Conservation (phyloP, 2,888 invertebrate species). For the Xylota segnis region DNA sequence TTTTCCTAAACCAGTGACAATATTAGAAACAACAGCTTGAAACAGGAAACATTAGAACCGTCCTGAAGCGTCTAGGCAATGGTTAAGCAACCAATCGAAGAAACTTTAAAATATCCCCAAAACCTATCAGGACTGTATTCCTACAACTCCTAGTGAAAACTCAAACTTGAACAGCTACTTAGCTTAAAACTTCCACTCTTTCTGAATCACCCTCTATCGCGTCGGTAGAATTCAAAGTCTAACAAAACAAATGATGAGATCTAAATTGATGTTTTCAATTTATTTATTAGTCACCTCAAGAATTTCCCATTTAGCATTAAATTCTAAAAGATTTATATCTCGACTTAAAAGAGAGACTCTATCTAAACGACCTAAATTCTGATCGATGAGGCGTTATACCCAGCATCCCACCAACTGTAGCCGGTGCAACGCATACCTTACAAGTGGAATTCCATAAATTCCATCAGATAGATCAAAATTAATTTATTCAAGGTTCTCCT, state of each 20-base stretch:
- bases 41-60: too few species aligned
- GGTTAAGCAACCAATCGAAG: too few species aligned
- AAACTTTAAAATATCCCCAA: too few species aligned
- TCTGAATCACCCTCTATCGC: background rate
- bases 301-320: slow-evolving; percentile 32
- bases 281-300: slow-evolving; percentile 9
- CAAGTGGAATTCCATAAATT: slow-evolving; percentile 69
- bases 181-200: background rate
- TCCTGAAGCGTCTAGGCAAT: too few species aligned
- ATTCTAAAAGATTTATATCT: slow-evolving; percentile 44
- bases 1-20: too few species aligned
- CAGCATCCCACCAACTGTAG: slow-evolving; percentile 1
- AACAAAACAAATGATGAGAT: background rate
- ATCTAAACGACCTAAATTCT: slow-evolving; percentile 56
- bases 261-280: slow-evolving; percentile 14
- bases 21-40: too few species aligned
- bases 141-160: too few species aligned
- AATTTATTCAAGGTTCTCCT: slow-evolving; percentile 74
- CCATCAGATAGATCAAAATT: slow-evolving; percentile 64
- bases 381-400: slow-evolving; percentile 64
- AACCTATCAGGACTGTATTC: too few species aligned
- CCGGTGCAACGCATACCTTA: slow-evolving; percentile 35
- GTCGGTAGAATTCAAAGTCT: background rate
- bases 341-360: slow-evolving; percentile 23
- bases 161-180: too few species aligned